Evolutionary conservation across 2,888 invertebrate species (phyloP).

Genomic region (Hypsopygia costalis): DNA sequence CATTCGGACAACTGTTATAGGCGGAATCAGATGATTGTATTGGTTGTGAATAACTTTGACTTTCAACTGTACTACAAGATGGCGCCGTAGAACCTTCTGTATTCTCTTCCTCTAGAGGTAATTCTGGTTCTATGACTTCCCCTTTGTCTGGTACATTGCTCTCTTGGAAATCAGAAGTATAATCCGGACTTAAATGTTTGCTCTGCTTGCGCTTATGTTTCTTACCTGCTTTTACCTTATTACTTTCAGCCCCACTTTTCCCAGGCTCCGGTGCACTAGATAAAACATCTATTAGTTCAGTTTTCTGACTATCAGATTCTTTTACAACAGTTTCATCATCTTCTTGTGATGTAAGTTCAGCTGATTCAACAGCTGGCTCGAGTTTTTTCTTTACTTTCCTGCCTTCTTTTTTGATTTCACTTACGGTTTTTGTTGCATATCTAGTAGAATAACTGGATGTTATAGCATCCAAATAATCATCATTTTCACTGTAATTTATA

Average conservation of each 20-base stretch:
- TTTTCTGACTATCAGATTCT: slow-evolving; percentile 39
- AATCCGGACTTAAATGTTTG: slow-evolving; percentile 52
- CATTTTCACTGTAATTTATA: slow-evolving; percentile 79
- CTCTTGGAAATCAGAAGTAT: slow-evolving; percentile 29
- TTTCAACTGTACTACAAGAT: slow-evolving; percentile 41
- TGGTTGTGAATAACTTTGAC: slow-evolving; percentile 46
- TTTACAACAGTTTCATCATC: slow-evolving; percentile 38
- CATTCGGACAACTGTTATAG: slow-evolving; percentile 70
- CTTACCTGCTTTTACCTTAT: slow-evolving; percentile 46
- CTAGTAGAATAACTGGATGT: slow-evolving; percentile 58
- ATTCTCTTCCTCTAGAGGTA: slow-evolving; percentile 33
- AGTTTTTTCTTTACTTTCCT: slow-evolving; percentile 60
- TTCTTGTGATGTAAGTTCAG: slow-evolving; percentile 33
- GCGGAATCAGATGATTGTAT: slow-evolving; percentile 66
- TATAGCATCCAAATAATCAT: slow-evolving; percentile 73
- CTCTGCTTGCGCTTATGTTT: slow-evolving; percentile 54
- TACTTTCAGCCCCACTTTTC: slow-evolving; percentile 34
- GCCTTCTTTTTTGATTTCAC: slow-evolving; percentile 64
- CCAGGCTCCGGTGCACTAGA: slow-evolving; percentile 43
- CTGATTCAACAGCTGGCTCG: slow-evolving; percentile 38
- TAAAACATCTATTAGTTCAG: slow-evolving; percentile 58
- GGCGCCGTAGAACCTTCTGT: slow-evolving; percentile 30
- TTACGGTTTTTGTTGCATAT: slow-evolving; percentile 56
- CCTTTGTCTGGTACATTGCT: slow-evolving; percentile 23
- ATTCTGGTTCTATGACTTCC: slow-evolving; percentile 30